Base-by-base conservation (phyloP, 1,140 invertebrate species). In the Drosophila cardini region DNA sequence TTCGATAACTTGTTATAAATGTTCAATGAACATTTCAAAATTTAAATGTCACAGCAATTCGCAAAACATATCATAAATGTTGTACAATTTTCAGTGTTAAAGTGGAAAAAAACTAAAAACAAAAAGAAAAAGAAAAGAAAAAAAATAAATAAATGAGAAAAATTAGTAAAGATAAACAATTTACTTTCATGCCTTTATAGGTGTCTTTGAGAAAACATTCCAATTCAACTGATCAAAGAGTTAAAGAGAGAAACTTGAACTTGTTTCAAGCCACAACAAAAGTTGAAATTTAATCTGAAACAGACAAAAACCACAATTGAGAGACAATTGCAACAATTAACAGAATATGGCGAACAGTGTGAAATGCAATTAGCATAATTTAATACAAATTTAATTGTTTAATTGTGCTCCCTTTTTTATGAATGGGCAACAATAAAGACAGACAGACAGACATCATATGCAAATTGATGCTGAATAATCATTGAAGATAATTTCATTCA, bases 21-120 rank as follows among this genome's bases (percentile, higher is more conserved):
- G 36, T 55, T 56, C 53, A 32, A 46, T 67, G 30, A 85, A 73
- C 70, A 76, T 73, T 80, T 34, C 60, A 71, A 72, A 65, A 74
- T 75, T 83, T 91, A 90, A 90, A 78, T 90, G 81, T 92, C 80
- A 86, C 90, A 90, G 90, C 90, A 92, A 91, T 92, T 91, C 78
- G 85, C 78, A 86, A 92, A 91, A 92, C 91, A 92, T 92, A 92
- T 92, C 91, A 92, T 92, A 87, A 92, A 91, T 92, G 91, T 92
- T 91, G 91, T 92, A 92, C 75, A 75, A 92, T 80, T 80, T 78
- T 90, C 84, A 76, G 75, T 78, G 76, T 85, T 89, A 78, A 72
- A 52, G 43, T 67, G 57, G 10, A 79, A 67, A 57, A 67, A 42
- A 16, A n/a, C n/a, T 32, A 60, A 67, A 46, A 16, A 55, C 34